Evolutionary conservation across 2,113 vertebrate genomes (phyloP).

Genomic region (Tetrao urogallus): DNA sequence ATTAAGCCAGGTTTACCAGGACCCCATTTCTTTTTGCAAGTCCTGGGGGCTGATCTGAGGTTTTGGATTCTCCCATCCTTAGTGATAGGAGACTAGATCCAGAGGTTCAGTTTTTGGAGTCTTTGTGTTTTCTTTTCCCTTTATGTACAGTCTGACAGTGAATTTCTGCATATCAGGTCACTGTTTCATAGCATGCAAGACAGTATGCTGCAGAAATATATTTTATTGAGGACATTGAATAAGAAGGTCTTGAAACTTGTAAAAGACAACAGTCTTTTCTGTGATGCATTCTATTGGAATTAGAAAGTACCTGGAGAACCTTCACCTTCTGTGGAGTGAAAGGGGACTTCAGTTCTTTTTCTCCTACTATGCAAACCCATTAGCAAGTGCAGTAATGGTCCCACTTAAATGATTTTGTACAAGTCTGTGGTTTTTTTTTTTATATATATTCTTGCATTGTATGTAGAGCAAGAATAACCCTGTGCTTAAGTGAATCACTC

Average conservation of each 20-base stretch:
- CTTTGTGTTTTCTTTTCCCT: neutral
- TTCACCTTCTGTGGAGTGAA: neutral
- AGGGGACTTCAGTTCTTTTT: neutral
- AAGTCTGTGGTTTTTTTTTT: neutral
- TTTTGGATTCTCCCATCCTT: neutral
- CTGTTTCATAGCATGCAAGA: neutral
- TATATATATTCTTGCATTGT: neutral
- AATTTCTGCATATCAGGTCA: neutral
- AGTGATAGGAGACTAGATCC: neutral
- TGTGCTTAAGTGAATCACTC: neutral
- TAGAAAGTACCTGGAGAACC: neutral
- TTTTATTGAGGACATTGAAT: neutral
- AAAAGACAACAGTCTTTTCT: neutral
- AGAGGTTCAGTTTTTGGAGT: neutral
- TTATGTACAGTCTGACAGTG: neutral
- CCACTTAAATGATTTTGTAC: neutral
- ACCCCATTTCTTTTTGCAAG: neutral
- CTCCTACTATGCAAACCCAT: fast-evolving
- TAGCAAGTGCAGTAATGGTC: neutral
- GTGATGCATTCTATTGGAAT: neutral
- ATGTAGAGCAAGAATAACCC: neutral
- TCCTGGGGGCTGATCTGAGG: neutral
- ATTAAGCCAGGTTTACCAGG: neutral
- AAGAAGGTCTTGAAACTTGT: neutral
- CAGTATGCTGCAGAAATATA: neutral